Base-by-base conservation (phyloP, 2,797 vertebrate genomes). In the Megalops cyprinoides region DNA sequence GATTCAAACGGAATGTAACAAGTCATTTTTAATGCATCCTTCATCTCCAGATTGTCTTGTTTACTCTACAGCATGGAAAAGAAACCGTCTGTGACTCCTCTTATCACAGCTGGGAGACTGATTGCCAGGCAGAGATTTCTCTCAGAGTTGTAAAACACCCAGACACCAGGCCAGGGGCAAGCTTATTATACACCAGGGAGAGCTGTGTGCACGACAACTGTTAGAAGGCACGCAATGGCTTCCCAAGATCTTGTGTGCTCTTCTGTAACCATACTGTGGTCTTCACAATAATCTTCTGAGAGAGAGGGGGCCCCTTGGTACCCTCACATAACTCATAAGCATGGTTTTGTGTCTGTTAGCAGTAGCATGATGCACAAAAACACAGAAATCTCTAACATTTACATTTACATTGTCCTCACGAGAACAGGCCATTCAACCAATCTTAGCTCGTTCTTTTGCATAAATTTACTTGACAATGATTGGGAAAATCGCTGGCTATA, bases 151-250 rank as follows among this genome's bases (percentile, higher is more conserved):
- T 84, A 85, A 85, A 84, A 83, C 75, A n/a, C 83, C 86, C 87
- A 86, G 85, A 88, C 90, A 86, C 84, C 82, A 88, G 87, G 88
- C 86, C 88, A 77, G 60, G 55, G 78, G 79, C 84, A 60, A 76
- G 48, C 84, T 90, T 79, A 86, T 84, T 85, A 84, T 84, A 88
- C 37, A 71, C 81, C 58, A 6, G 67, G 25, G 42, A 71, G 23
- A 79, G 78, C 81, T 81, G 84, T 87, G 79, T 60, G 79, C 85
- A 84, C 78, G 89, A 88, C 91, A 92, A 87, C 87, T 87, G 83
- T 87, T 82, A 87, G 91, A 89, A 88, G 89, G 91, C 93, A 94
- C 87, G 90, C 91, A 88, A 91, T 86, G 28, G 85, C 83, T 84
- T 87, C 82, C 84, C 84, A 87, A 79, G 73, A 80, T 81, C 82